Evolutionary conservation across 2,888 invertebrate species (phyloP).

Genomic region (Drosophila recens): DNA sequence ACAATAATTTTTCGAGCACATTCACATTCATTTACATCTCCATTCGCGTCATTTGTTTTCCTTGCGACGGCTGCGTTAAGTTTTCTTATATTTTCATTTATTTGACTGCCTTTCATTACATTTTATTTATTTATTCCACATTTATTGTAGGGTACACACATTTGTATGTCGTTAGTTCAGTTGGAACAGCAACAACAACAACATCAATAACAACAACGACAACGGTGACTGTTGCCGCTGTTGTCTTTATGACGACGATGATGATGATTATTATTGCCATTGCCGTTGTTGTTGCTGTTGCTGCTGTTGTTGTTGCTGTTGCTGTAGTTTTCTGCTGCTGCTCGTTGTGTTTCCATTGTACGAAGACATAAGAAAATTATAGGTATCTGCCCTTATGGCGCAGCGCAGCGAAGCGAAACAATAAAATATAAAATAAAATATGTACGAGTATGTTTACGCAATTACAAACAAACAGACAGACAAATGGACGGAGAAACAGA

Average conservation of each 20-base stretch:
- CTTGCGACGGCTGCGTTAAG: conserved; percentile 50
- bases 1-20: conserved; percentile 27
- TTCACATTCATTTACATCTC: conserved; percentile 52
- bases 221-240: conserved; percentile 57
- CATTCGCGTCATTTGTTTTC: conserved; percentile 70
- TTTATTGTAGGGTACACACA: conserved; percentile 72
- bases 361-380: conserved; percentile 82
- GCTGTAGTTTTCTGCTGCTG: conserved; percentile 45
- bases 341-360: conserved; percentile 71
- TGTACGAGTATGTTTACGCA: conserved; percentile 82
- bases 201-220: conserved; percentile 21
- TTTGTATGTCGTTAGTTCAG: conserved; percentile 75
- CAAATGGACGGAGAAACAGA: conserved; percentile 33
- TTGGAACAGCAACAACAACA: conserved; percentile 52
- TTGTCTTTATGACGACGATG: conserved; percentile 74
- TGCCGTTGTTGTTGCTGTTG: conserved; percentile 21
- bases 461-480: conserved; percentile 75
- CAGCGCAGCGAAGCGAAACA: conserved; percentile 82
- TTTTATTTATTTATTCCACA: conserved; percentile 79
- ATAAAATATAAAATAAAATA: conserved; percentile 83
- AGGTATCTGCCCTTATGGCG: conserved; percentile 82
- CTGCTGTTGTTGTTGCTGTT: no score
- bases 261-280: conserved; percentile 58
- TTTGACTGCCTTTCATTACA: conserved; percentile 78
- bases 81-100: conserved; percentile 78